Conservation (phyloP, 2,113 vertebrate species). For the Myanophis thanlyinensis region DNA sequence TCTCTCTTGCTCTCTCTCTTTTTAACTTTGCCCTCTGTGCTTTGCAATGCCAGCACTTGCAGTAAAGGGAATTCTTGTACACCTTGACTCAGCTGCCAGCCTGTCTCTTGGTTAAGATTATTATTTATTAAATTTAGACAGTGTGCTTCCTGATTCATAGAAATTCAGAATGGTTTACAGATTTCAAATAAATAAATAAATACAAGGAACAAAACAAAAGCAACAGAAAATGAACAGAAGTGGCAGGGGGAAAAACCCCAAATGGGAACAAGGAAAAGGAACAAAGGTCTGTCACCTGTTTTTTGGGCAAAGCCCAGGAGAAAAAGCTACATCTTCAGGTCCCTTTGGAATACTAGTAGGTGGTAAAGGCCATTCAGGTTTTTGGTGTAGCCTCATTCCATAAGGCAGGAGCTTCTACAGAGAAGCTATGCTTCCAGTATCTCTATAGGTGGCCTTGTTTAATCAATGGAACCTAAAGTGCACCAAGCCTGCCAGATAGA, state of each 20-base stretch:
- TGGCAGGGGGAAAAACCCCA: neutral
- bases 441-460: neutral
- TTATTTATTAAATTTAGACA: neutral
- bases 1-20: no score
- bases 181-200: neutral
- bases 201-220: neutral
- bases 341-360: neutral
- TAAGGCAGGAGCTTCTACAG: neutral
- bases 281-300: neutral
- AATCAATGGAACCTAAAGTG: neutral
- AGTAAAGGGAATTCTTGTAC: neutral
- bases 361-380: neutral
- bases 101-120: neutral
- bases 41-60: neutral
- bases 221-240: neutral
- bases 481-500: neutral
- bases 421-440: neutral
- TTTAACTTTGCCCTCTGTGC: neutral
- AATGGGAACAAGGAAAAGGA: neutral
- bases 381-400: neutral
- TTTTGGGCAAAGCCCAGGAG: neutral
- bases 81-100: neutral
- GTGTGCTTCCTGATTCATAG: neutral
- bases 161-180: neutral
- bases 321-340: neutral